Evolutionary conservation across 2,113 vertebrate genomes (phyloP).

Genomic region (Rhineura floridana): DNA sequence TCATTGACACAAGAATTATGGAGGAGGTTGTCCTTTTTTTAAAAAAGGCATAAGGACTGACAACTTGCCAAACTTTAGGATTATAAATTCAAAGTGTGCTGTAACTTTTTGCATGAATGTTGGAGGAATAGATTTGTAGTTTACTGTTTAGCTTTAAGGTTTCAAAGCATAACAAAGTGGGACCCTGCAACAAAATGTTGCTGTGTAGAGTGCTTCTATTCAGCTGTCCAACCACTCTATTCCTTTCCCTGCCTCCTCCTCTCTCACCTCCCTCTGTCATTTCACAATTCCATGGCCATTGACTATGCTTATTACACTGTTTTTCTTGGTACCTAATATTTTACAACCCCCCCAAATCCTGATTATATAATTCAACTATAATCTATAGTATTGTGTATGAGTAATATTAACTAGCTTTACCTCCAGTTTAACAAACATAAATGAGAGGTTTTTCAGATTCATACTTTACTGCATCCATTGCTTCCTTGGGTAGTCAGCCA

Average conservation of each 20-base stretch:
- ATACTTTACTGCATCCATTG: too few species aligned
- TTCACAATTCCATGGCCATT: too few species aligned
- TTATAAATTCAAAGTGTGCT: too few species aligned
- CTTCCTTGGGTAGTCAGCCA: too few species aligned
- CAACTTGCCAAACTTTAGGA: neutral
- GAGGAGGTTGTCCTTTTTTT: neutral
- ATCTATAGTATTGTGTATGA: neutral
- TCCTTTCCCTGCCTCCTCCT: too few species aligned
- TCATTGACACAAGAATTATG: neutral
- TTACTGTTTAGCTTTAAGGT: rapidly evolving
- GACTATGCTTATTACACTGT: neutral
- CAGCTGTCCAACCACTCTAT: neutral
- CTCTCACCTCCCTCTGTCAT: neutral
- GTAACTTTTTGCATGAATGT: neutral
- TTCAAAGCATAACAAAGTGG: too few species aligned
- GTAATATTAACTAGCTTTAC: neutral
- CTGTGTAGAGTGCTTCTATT: neutral
- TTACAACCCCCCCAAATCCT: too few species aligned
- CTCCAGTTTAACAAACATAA: neutral
- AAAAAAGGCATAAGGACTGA: neutral
- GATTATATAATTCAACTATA: too few species aligned
- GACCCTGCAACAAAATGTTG: too few species aligned
- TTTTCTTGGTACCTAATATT: too few species aligned
- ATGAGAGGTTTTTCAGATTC: neutral
- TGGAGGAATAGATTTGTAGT: neutral